These are phyloP conservation scores for Spodoptera exigua DNA, from an alignment of 2,888 invertebrate species.

Conservation along the genomic window DNA sequence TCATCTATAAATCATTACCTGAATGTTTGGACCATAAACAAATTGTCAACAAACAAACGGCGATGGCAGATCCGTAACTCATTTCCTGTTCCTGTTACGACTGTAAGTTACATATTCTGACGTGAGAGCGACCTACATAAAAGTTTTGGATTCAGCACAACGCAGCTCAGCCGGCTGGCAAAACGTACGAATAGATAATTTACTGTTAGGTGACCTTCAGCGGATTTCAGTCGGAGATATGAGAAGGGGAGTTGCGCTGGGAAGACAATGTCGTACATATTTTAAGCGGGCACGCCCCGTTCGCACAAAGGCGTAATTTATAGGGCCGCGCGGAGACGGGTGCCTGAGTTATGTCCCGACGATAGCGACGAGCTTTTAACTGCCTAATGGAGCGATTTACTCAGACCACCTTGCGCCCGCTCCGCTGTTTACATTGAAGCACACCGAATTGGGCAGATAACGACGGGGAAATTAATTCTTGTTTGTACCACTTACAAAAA, in stretches of 20 bases:
- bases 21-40: conserved; percentile 56
- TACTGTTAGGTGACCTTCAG: conserved; percentile 79
- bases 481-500: conserved; percentile 58
- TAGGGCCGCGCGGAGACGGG: conserved; percentile 87
- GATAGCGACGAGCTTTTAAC: conserved; percentile 89
- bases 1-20: conserved; percentile 26
- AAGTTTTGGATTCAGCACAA: conserved; percentile 68
- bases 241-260: conserved; percentile 79
- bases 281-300: conserved; percentile 87
- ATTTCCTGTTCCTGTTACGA: conserved; percentile 58
- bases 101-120: conserved; percentile 53
- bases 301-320: conserved; percentile 89
- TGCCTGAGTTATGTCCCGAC: conserved; percentile 87
- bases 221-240: conserved; percentile 80
- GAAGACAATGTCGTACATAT: conserved; percentile 89
- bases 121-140: conserved; percentile 74
- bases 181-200: conserved; percentile 79
- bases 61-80: conserved; percentile 61
- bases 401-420: conserved; percentile 84
- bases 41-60: conserved; percentile 66
- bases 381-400: conserved; percentile 89
- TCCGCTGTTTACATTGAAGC: conserved; percentile 77
- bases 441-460: conserved; percentile 69
- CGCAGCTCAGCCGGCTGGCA: conserved; percentile 66
- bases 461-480: conserved; percentile 65